Evolutionary conservation across 2,113 vertebrate species (phyloP).

Genomic region (Eonycteris spelaea): DNA sequence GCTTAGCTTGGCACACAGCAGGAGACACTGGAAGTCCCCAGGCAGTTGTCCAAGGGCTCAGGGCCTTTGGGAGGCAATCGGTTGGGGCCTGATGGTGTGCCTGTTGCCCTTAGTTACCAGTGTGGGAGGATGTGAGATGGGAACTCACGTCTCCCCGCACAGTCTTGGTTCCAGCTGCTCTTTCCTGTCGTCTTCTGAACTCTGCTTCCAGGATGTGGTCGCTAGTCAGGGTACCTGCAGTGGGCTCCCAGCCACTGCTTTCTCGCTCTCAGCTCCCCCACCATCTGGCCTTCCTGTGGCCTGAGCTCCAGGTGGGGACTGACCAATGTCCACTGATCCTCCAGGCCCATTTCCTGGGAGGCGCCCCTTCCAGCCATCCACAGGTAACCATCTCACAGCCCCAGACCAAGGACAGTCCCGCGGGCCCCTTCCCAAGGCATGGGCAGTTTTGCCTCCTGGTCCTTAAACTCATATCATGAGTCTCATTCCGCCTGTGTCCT

Average conservation of each 20-base stretch:
- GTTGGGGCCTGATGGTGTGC: background rate
- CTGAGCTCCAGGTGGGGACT: background rate
- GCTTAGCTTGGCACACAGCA: background rate
- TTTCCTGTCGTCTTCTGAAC: background rate
- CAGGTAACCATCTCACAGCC: background rate
- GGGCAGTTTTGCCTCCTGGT: background rate
- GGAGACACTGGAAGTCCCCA: background rate
- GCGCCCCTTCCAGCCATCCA: background rate
- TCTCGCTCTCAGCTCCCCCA: background rate
- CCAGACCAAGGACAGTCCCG: accelerated
- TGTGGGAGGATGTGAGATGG: too few relatives aligned
- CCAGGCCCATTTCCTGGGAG: background rate
- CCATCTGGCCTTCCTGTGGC: background rate
- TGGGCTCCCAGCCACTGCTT: background rate
- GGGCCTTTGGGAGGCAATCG: background rate
- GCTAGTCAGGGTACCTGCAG: background rate
- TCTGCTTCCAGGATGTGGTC: background rate
- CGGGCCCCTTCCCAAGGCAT: background rate
- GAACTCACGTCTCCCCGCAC: background rate
- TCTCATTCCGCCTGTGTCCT: accelerated
- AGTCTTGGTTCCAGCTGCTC: background rate
- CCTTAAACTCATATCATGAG: background rate
- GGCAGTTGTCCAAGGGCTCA: background rate
- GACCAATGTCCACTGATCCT: background rate
- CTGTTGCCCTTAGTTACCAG: background rate